Conservation (phyloP, 92 coral and sea anemone genomes). For the Epizoanthus fatuus region DNA sequence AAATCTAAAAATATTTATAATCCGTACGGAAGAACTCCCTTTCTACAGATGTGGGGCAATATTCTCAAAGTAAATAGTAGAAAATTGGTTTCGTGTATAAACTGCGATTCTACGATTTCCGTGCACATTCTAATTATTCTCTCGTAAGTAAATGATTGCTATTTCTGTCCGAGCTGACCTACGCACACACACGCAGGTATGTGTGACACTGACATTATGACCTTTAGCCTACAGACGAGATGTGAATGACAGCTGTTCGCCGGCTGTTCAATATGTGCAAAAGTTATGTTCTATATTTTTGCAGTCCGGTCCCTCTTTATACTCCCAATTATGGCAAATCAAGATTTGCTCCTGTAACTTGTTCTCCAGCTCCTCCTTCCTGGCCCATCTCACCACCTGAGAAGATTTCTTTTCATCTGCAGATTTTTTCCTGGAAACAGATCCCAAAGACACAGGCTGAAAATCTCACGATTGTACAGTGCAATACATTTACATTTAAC, state of each 20-base stretch:
- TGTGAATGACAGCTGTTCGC: conserved; percentile 2
- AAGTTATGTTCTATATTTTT: not conserved
- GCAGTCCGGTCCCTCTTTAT: conserved; percentile 18
- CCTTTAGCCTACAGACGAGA: conserved; percentile 12
- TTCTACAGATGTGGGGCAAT: too few species aligned
- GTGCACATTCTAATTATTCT: too few species aligned
- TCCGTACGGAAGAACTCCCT: too few species aligned
- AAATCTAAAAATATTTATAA: too few species aligned
- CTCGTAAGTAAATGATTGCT: not conserved
- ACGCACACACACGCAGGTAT: not conserved
- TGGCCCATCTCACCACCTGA: conserved; percentile 82
- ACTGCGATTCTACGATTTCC: too few species aligned
- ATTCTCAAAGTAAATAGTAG: too few species aligned
- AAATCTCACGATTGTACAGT: too few species aligned
- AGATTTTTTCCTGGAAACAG: not conserved
- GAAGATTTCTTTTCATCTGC: conserved; percentile 5
- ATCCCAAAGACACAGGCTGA: too few species aligned
- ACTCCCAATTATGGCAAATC: not conserved
- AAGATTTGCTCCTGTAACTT: conserved; percentile 46
- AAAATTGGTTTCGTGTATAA: too few species aligned
- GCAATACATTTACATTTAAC: too few species aligned
- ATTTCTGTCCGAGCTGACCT: conserved; percentile 12
- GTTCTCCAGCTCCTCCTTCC: conserved; percentile 82
- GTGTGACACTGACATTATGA: conserved; percentile 1
- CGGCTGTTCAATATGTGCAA: conserved; percentile 1